Base-by-base conservation (phyloP, 2,888 invertebrate genomes). In the Cheilosia grossa region DNA sequence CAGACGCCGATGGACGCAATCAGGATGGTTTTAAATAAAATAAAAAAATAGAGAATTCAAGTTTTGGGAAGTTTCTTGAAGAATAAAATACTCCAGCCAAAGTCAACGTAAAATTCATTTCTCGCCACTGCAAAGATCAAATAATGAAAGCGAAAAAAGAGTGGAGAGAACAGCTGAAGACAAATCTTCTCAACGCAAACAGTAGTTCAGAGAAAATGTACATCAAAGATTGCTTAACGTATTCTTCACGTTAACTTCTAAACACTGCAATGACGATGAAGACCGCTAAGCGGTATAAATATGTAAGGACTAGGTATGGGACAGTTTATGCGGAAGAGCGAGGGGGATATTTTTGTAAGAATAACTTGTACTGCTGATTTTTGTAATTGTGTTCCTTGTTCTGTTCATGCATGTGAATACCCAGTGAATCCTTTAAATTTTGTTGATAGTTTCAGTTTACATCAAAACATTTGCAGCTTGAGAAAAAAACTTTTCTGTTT, bases 251-350 rank as follows among this genome's bases (percentile, higher is more conserved):
- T 53, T 2, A 53, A 30, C 53, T 53, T 15, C 59, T 59, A 0
- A 42, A 59, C 10, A 42, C 40, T 59, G 42, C 59, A 59, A 5
- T 42, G 21, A 15, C 40, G 6, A 21, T 59, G 15, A 59, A 42
- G 21, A 15, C 10, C 13, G 47, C 3, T 7, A 61, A 47, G 44
- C 27, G 27, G 27, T 27, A 61, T 27, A 61, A 37, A 37, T 44
- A 44, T 42, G 61, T 61, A 61, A 47, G 44, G 61, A 61, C 61
- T 17, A 61, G 17, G 30, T 27, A 61, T 59, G 59, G 42, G 21
- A 59, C 42, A 42, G 21, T 59, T 13, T 59, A 15, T 59, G 59
- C 19, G 42, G 24, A 42, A 42, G 24, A 40, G 42, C 2, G 58
- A 54, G 17, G 47, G 47, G 15, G 47, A 47, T 17, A 47, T 5